These are phyloP conservation scores for Idaea dimidiata DNA, from an alignment of 2,888 invertebrate genomes.

Conservation along the genomic window DNA sequence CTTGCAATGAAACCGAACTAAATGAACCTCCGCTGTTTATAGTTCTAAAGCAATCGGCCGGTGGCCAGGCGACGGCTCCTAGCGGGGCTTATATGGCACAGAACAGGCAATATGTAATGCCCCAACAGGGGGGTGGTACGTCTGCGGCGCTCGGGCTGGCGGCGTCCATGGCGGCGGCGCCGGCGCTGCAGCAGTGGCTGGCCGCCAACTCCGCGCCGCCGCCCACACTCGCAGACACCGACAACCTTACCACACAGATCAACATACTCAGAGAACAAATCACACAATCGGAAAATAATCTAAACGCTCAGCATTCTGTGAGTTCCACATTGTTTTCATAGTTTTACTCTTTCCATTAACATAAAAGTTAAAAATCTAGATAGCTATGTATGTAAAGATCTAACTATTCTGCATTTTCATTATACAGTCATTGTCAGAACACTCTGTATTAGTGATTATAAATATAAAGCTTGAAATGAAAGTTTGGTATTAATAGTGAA, in stretches of 20 bases:
- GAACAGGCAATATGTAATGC: constrained; percentile 81
- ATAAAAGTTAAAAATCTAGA: neutral
- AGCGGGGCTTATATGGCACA: constrained; percentile 79
- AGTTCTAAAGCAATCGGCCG: constrained; percentile 88
- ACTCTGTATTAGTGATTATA: too few species aligned
- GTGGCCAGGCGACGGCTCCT: constrained; percentile 77
- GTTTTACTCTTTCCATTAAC: neutral
- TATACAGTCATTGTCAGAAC: neutral
- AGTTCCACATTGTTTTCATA: constrained; percentile 36
- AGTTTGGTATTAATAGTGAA: neutral
- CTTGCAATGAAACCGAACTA: constrained; percentile 62
- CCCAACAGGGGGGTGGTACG: constrained; percentile 78
- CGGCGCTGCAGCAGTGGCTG: constrained; percentile 72
- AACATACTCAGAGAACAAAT: constrained; percentile 94
- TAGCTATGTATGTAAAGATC: neutral
- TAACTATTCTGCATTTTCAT: neutral
- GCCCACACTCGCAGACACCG: constrained; percentile 61
- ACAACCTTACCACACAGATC: constrained; percentile 88
- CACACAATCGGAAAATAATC: constrained; percentile 96
- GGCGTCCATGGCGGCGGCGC: constrained; percentile 75
- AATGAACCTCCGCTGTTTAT: constrained; percentile 82
- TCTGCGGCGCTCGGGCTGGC: constrained; percentile 80
- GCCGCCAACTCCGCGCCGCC: constrained; percentile 64
- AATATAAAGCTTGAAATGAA: too few species aligned
- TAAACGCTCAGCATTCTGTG: constrained; percentile 96